These are phyloP conservation scores for Trimorus sp. DNA, from an alignment of 2,888 invertebrate species.

Conservation along the genomic window DNA sequence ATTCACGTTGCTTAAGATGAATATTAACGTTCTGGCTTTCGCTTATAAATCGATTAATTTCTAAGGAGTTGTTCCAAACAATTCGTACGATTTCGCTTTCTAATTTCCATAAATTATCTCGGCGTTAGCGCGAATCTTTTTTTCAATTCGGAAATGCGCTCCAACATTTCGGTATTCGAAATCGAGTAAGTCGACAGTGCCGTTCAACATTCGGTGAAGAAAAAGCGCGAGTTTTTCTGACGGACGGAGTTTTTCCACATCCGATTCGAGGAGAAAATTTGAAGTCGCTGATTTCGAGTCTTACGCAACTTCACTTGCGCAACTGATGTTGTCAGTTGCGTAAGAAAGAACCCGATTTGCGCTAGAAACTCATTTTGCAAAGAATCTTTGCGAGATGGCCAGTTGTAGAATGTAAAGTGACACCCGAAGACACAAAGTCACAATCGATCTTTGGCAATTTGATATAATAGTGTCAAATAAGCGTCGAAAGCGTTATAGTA, in stretches of 20 bases:
- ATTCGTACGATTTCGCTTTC: slow-evolving; percentile 64
- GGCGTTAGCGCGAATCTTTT: slow-evolving; percentile 38
- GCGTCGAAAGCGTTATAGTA: slow-evolving; percentile 30
- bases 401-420: neutral
- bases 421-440: neutral
- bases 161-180: too few species aligned
- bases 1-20: slow-evolving; percentile 62
- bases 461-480: slow-evolving; percentile 12
- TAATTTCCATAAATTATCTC: slow-evolving; percentile 64
- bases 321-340: neutral
- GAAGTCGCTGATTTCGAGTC: neutral
- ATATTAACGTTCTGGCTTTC: slow-evolving; percentile 67
- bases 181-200: too few species aligned
- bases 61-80: slow-evolving; percentile 57
- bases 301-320: neutral
- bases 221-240: neutral
- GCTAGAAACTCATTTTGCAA: too few species aligned
- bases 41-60: slow-evolving; percentile 67
- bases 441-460: slow-evolving; percentile 10
- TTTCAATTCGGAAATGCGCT: neutral
- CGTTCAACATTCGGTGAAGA: neutral
- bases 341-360: too few species aligned
- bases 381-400: neutral
- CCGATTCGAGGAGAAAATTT: neutral
- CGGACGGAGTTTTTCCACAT: neutral